These are phyloP conservation scores for Perca flavescens DNA, from an alignment of 2,113 vertebrate species.

Conservation along the genomic window DNA sequence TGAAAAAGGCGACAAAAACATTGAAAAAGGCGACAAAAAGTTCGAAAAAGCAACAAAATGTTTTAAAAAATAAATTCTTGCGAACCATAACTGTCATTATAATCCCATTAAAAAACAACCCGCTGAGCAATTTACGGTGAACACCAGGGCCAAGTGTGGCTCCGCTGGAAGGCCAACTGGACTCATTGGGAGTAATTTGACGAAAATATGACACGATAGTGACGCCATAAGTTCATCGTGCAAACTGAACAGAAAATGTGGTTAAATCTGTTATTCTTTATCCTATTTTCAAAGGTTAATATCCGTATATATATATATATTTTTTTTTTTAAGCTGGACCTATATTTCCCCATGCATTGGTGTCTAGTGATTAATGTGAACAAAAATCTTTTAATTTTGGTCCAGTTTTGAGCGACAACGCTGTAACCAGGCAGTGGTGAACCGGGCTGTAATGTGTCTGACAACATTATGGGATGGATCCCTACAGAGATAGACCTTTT, in stretches of 20 bases:
- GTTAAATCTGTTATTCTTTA: neutral
- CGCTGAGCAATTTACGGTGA: conserved; percentile 74
- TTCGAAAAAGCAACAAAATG: no score
- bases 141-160: conserved; percentile 58
- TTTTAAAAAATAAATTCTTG: conserved; percentile 69
- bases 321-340: no score
- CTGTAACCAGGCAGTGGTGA: no score
- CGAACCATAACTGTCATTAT: conserved; percentile 84
- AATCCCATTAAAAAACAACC: conserved; percentile 86
- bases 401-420: no score
- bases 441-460: no score
- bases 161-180: neutral
- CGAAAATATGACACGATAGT: conserved; percentile 51
- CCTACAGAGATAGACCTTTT: no score
- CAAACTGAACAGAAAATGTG: neutral
- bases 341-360: no score
- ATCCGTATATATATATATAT: fast-evolving
- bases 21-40: no score
- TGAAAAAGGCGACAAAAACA: no score
- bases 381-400: no score
- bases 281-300: neutral
- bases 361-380: no score
- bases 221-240: neutral
- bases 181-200: conserved; percentile 63
- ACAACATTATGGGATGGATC: no score